Conservation (phyloP, 2,888 invertebrate species). For the Protodeltote pygarga region DNA sequence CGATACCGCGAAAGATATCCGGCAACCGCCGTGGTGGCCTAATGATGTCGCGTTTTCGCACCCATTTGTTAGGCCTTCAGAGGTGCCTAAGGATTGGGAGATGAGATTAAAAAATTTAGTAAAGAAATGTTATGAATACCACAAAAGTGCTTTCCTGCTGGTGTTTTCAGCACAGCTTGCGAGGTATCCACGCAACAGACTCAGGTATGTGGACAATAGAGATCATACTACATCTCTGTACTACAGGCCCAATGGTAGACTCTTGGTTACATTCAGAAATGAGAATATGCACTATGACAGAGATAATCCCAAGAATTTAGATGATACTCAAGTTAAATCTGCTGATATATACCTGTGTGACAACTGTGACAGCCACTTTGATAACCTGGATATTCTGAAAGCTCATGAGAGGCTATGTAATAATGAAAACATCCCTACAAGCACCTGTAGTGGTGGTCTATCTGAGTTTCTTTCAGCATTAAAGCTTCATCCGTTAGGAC, state of each 20-base stretch:
- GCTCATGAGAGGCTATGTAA: conserved; percentile 82
- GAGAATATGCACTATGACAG: conserved; percentile 89
- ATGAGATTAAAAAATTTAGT: conserved; percentile 89
- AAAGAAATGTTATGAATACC: conserved; percentile 90
- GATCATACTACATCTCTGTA: conserved; percentile 91
- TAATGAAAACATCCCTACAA: conserved; percentile 61
- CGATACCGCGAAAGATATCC: conserved; percentile 85
- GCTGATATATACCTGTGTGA: conserved; percentile 92
- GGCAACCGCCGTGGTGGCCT: conserved; percentile 91
- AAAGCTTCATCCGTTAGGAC: conserved; percentile 65
- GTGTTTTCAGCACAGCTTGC: conserved; percentile 91
- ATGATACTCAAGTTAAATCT: conserved; percentile 85
- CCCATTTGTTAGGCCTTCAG: conserved; percentile 87
- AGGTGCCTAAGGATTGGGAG: conserved; percentile 85
- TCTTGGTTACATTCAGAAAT: conserved; percentile 91
- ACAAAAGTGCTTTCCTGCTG: conserved; percentile 90
- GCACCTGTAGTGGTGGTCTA: conserved; percentile 64
- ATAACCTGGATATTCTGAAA: conserved; percentile 75
- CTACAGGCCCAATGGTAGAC: conserved; percentile 88
- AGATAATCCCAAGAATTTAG: conserved; percentile 32
- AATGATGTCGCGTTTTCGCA: conserved; percentile 88
- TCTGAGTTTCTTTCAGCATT: conserved; percentile 77
- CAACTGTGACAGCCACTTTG: conserved; percentile 91
- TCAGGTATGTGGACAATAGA: conserved; percentile 90
- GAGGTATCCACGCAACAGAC: conserved; percentile 87